These are phyloP conservation scores for Caerostris extrusa DNA, from an alignment of 1,140 invertebrate genomes.

Conservation along the genomic window DNA sequence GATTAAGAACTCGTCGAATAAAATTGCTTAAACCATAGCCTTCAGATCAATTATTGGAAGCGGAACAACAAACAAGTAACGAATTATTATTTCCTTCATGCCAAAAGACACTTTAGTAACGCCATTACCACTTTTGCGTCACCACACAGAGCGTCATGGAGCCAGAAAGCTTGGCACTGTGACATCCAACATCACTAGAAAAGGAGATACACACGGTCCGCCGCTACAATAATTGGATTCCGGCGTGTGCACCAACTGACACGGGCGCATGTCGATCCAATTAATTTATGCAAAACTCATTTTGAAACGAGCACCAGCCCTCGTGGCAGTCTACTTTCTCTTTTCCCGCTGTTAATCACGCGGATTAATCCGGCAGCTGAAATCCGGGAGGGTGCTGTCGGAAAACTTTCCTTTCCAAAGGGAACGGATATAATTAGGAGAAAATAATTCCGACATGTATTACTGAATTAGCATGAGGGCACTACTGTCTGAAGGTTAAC, in stretches of 20 bases:
- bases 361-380: slow-evolving; percentile 65
- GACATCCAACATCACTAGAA: neutral
- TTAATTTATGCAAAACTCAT: slow-evolving; percentile 75
- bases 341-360: slow-evolving; percentile 56
- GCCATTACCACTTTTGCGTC: neutral
- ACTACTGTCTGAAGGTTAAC: neutral
- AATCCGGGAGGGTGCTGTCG: neutral
- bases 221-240: slow-evolving; percentile 61
- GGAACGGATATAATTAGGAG: slow-evolving; percentile 54
- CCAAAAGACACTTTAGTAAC: neutral
- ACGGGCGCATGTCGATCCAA: slow-evolving; percentile 59
- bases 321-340: slow-evolving; percentile 38
- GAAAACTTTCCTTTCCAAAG: slow-evolving; percentile 17
- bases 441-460: slow-evolving; percentile 61
- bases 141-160: neutral
- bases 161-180: neutral
- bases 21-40: too few species aligned
- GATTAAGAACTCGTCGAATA: too few species aligned
- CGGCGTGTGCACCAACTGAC: slow-evolving; percentile 16
- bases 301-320: slow-evolving; percentile 10
- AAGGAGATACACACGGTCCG: too few species aligned
- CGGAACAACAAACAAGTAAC: neutral
- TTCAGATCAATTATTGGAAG: neutral
- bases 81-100: neutral
- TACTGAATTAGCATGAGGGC: slow-evolving; percentile 44